Evolutionary conservation across 2,797 vertebrate genomes (phyloP), one percentile per base, ranked within the genome.

Genomic region (Cyclopterus lumpus): DNA sequence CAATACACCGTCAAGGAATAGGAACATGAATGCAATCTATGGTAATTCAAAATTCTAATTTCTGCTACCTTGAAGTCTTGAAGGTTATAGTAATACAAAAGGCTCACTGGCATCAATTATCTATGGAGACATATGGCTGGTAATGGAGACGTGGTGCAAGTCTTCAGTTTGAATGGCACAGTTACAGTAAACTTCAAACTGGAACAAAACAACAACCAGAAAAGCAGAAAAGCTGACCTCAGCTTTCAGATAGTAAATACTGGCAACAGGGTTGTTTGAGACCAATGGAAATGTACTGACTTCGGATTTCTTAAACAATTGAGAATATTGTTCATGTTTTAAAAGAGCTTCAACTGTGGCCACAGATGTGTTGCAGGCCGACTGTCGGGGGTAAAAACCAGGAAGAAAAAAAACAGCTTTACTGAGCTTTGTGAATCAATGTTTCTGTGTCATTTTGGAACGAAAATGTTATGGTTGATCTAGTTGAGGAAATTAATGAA

Each of bases 51-150:
- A 55, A 30, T 30, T 34, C 2, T 63, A 53, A 40, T 24, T 28
- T 69, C 1, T 12, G 44, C 5, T 42, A n/a, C 8, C 46, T 36
- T 8, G 51, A 64, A 68, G 38, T 49, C 9, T 36, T 22, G 1
- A 53, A 16, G 44, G 68, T 58, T 38, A 38, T n/a, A 22, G 10
- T 48, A 32, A 60, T 11, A 42, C 32, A 71, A 67, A 73, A 57
- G 36, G 30, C 24, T 59, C 40, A 32, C 5, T 49, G 11, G 1
- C 68, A 54, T 86, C 22, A 87, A 63, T 83, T 80, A 82, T 80
- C 71, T 16, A 72, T 60, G 44, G 16, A 59, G 48, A 72, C 70
- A 80, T 61, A 67, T 75, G 73, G 49, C 9, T 53, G 48, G 11
- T 79, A 67, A 66, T 8, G 12, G 24, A 80, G 18, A 67, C 8